These are phyloP conservation scores for Drosophila gunungcola DNA, from an alignment of 1,140 invertebrate genomes.

Conservation along the genomic window DNA sequence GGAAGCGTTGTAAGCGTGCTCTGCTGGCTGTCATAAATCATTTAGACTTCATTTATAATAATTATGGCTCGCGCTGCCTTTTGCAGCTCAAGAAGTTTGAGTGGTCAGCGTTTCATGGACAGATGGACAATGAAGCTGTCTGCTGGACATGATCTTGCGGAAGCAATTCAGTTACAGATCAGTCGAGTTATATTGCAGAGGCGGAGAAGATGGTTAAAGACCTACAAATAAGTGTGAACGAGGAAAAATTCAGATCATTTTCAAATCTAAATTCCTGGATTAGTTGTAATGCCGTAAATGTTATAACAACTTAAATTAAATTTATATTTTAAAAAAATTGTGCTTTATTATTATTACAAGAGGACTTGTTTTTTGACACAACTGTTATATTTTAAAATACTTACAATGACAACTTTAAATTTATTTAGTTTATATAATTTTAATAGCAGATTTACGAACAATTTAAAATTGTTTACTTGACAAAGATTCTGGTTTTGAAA, in stretches of 20 bases:
- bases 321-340: too few relatives aligned
- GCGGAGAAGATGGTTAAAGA: slow-evolving; percentile 6
- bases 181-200: slow-evolving; percentile 16
- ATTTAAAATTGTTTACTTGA: too few relatives aligned
- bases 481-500: too few relatives aligned
- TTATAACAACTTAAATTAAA: too few relatives aligned
- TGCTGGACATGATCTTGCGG: slow-evolving; percentile 59
- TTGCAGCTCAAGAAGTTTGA: slow-evolving; percentile 61
- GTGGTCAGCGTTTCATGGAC: slow-evolving; percentile 68
- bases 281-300: too few relatives aligned
- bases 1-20: slow-evolving; percentile 68
- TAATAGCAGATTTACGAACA: too few relatives aligned
- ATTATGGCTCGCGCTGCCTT: slow-evolving; percentile 62
- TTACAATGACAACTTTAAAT: too few relatives aligned
- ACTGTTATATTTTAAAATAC: too few relatives aligned
- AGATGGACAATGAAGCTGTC: slow-evolving; percentile 67
- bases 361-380: too few relatives aligned
- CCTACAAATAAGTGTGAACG: background rate
- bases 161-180: slow-evolving; percentile 49
- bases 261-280: background rate
- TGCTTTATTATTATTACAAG: too few relatives aligned
- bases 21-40: slow-evolving; percentile 73
- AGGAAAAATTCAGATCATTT: background rate
- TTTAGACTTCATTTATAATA: slow-evolving; percentile 81
- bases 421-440: too few relatives aligned